A percentile compares a stretch with the other conserved stretches of the same genome.
phyloP scores from a whole-genome alignment of 2,888 invertebrate species.

The Tineola bisselliella region DNA sequence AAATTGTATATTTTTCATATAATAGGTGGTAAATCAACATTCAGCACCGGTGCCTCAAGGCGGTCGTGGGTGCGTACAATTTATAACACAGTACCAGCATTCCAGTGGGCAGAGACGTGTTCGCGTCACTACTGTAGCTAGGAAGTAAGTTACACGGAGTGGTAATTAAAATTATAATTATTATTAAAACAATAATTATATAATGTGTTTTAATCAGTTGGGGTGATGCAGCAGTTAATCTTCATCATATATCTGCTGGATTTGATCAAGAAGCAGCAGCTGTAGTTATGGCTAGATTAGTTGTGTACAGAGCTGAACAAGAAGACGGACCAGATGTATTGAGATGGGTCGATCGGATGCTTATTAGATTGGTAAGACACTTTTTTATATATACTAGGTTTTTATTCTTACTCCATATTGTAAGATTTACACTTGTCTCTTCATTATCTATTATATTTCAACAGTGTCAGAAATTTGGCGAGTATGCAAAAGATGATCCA shows the following conservation, averaged over 20 bases:
- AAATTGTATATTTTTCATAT: background rate
- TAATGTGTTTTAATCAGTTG: constrained; percentile 68
- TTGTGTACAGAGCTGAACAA: constrained; percentile 94
- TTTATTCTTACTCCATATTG: background rate
- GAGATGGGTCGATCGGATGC: constrained; percentile 98
- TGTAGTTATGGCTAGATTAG: constrained; percentile 96
- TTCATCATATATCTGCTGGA: constrained; percentile 92
- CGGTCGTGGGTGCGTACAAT: constrained; percentile 95
- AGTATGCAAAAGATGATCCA: constrained; percentile 97
- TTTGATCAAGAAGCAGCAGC: constrained; percentile 99
- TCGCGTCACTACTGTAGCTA: constrained; percentile 95
- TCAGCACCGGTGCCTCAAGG: constrained; percentile 95
- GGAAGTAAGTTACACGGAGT: constrained; percentile 73
- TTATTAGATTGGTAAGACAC: constrained; percentile 85
- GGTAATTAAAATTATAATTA: background rate
- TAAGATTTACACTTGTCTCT: no score
- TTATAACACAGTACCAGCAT: constrained; percentile 98
- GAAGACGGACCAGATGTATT: constrained; percentile 97
- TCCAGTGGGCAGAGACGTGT: constrained; percentile 94
- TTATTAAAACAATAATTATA: background rate
- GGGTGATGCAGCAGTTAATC: constrained; percentile 92
- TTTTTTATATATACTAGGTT: background rate
- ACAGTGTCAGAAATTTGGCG: constrained; percentile 99
- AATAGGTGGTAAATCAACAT: constrained; percentile 88
- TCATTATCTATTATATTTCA: constrained; percentile 31